These are phyloP conservation scores for Zoroaster sp. DNA, from an alignment of 53 echinoderm and acorn worm genomes.

Conservation along the genomic window DNA sequence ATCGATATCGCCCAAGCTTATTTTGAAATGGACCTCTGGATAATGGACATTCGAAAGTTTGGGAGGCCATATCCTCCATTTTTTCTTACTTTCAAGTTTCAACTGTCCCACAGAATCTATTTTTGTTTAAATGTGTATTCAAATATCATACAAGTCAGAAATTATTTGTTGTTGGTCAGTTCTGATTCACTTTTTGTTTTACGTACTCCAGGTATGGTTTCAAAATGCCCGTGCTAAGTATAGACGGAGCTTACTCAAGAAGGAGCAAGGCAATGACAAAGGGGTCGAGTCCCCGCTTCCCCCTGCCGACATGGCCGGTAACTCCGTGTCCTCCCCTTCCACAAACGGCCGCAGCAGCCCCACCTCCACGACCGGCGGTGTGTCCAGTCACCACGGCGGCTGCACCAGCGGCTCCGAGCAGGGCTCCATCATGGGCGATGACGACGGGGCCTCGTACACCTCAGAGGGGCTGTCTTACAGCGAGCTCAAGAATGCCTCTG, in stretches of 20 bases:
- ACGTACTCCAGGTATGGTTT: constrained; percentile 85
- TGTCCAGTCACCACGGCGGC: constrained; percentile 58
- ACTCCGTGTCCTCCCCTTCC: constrained; percentile 39
- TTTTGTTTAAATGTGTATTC: background rate
- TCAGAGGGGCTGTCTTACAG: constrained; percentile 67
- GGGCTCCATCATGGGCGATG: constrained; percentile 32
- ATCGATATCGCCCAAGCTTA: too few relatives aligned
- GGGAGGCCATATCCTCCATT: too few relatives aligned
- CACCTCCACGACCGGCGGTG: constrained; percentile 40
- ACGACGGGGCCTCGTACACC: background rate
- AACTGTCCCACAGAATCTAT: too few relatives aligned
- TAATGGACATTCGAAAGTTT: too few relatives aligned
- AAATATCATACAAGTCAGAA: background rate
- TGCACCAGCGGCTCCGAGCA: constrained; percentile 47
- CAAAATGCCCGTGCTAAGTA: constrained; percentile 98
- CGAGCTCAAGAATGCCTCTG: constrained; percentile 80
- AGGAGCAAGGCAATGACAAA: constrained; percentile 73
- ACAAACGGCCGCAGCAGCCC: constrained; percentile 41
- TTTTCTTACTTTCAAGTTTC: too few relatives aligned
- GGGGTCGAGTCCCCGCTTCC: background rate
- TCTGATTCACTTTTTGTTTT: background rate
- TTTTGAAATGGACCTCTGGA: too few relatives aligned
- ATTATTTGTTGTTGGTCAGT: background rate
- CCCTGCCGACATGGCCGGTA: constrained; percentile 29
- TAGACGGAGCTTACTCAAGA: constrained; percentile 85